Base-by-base conservation (phyloP, 2,113 vertebrate genomes). In the Sinocyclocheilus rhinocerous region DNA sequence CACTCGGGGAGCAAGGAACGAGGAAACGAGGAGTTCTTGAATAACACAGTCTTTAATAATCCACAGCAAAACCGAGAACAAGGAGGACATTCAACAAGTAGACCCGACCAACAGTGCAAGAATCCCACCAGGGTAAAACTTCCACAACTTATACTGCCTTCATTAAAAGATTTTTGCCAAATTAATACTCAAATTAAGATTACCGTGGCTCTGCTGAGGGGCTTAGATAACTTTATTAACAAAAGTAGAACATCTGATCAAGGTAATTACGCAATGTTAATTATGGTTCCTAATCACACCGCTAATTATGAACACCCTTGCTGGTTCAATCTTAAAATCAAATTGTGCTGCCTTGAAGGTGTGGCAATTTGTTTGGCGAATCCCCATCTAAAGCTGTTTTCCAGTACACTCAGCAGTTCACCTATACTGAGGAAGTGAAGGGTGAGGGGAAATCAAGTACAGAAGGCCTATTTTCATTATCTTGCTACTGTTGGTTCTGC, bases 211-310 rank as follows among this genome's bases (percentile, higher is more conserved):
- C 48, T 75, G 73, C 84, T 86, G 16, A 12, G 87, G 77, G 88
- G 88, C 90, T 86, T 78, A 80, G 83, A 85, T 76, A 84, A 67
- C 65, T 81, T 77, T 86, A 77, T 88, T 87, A 90, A 59, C 81
- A 70, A 77, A 59, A 86, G 80, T 55, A 72, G 89, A 89, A 84
- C 88, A 92, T 92, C 89, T 91, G 89, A 92, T 93, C 76, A 87
- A 89, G 84, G 89, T 91, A 92, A 94, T 94, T 91, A 94, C 9
- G 4, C 90, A 93, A 92, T 88, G 75, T 83, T 91, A 92, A 94
- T 93, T 90, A 91, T 72, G 29, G 76, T 79, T 84, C 61, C 85
- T 89, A 90, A 93, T 91, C 87, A 93, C 91, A 91, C 82, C 76
- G 86, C 89, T 92, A 92, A 94, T 93, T 91, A 91, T 63, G 86